These are phyloP conservation scores for Spinibarbus caldwelli DNA, from an alignment of 2,797 vertebrate genomes.

Conservation along the genomic window DNA sequence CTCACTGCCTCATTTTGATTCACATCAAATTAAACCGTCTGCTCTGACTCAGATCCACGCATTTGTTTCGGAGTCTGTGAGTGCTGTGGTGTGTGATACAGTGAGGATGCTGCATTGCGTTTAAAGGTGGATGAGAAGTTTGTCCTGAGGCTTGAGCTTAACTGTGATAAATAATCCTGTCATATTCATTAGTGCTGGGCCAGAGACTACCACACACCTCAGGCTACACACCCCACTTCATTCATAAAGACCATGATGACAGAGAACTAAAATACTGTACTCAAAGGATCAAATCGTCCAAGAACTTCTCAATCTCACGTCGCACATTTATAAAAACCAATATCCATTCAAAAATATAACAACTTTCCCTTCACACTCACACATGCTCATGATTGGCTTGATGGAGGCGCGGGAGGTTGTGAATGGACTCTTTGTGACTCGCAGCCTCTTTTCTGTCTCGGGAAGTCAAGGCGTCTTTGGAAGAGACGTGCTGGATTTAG, in stretches of 20 bases:
- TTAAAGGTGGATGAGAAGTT: not conserved
- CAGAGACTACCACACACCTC: constrained; percentile 21
- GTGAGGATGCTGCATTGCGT: constrained; percentile 49
- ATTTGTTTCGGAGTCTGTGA: constrained; percentile 41
- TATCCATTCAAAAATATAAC: constrained; percentile 32
- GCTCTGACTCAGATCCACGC: not conserved
- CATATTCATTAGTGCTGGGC: constrained; percentile 66
- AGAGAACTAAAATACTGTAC: constrained; percentile 16
- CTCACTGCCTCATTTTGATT: not conserved
- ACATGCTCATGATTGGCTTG: constrained; percentile 47
- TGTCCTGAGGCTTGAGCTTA: constrained; percentile 30
- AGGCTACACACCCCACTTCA: constrained; percentile 22
- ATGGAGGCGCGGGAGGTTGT: constrained; percentile 52
- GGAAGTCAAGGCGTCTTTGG: constrained; percentile 64
- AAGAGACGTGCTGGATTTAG: constrained; percentile 28
- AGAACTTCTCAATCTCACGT: not conserved
- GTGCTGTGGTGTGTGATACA: constrained; percentile 45
- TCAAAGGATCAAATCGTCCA: constrained; percentile 34
- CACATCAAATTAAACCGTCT: not conserved
- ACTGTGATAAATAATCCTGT: constrained; percentile 68
- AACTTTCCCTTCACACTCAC: constrained; percentile 27
- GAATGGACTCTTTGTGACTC: constrained; percentile 70
- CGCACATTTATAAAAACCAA: not conserved
- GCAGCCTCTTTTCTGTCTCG: constrained; percentile 52
- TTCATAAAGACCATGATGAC: constrained; percentile 40